These are phyloP conservation scores for Busseola fusca DNA, from an alignment of 2,888 invertebrate species.

Conservation along the genomic window DNA sequence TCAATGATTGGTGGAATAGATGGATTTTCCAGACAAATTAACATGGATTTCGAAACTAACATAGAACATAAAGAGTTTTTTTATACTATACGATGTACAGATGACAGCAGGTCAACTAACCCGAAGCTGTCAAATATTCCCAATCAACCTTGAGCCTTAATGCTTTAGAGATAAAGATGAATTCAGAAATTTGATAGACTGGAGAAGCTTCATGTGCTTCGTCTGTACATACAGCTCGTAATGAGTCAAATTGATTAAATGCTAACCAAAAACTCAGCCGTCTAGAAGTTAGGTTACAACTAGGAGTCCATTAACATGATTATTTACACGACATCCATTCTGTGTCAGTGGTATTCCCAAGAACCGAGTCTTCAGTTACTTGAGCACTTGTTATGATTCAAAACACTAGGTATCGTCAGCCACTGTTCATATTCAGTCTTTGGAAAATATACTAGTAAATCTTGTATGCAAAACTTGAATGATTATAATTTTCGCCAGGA, in stretches of 20 bases:
- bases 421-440: not conserved
- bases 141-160: too few species aligned
- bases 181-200: too few species aligned
- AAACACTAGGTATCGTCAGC: not conserved
- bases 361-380: conserved; percentile 21
- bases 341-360: conserved; percentile 31
- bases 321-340: conserved; percentile 11
- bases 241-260: not conserved
- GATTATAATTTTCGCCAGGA: not conserved
- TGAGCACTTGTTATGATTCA: conserved; percentile 25
- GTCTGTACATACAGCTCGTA: too few species aligned
- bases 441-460: not conserved
- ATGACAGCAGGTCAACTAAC: too few species aligned
- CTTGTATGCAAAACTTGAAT: not conserved
- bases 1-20: not conserved
- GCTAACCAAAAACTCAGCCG: not conserved
- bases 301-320: conserved; percentile 25
- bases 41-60: not conserved
- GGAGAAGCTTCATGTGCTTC: too few species aligned
- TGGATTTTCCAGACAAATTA: not conserved
- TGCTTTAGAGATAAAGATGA: too few species aligned
- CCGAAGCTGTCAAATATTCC: too few species aligned
- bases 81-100: too few species aligned
- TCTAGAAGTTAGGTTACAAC: conserved; percentile 4
- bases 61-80: not conserved